phyloP scores from a whole-genome alignment of 1,140 invertebrate genomes.

The Caenorhabditis latens region DNA sequence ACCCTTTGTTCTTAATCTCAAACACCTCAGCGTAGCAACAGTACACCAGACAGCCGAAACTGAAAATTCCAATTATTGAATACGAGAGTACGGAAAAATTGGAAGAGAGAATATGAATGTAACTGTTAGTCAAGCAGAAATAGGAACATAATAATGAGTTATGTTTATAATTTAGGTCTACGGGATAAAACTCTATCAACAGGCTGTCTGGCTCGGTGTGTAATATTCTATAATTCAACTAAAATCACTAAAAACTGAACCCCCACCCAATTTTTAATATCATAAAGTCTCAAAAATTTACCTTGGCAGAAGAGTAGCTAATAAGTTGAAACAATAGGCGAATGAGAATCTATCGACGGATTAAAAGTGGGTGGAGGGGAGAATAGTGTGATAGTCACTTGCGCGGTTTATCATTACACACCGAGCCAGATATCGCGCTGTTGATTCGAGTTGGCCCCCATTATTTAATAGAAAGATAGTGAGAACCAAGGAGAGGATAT shows the following conservation, averaged over 20 bases:
- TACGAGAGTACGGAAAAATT: background rate
- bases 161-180: too few species aligned
- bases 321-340: constrained; percentile 42
- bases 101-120: background rate
- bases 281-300: background rate
- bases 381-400: constrained; percentile 45
- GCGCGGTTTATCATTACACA: constrained; percentile 54
- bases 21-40: constrained; percentile 55
- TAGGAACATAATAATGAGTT: too few species aligned
- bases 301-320: constrained; percentile 43
- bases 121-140: background rate
- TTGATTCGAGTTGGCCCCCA: constrained; percentile 16
- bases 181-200: too few species aligned
- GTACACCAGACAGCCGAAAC: constrained; percentile 49
- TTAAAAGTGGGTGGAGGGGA: constrained; percentile 50
- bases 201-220: constrained; percentile 34
- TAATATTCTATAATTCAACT: background rate
- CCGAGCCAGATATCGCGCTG: constrained; percentile 51
- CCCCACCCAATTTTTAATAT: background rate
- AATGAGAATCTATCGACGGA: constrained; percentile 4
- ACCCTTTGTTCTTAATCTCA: constrained; percentile 54
- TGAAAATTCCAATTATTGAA: background rate
- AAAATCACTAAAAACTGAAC: background rate
- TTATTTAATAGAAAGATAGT: constrained; percentile 30
- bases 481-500: constrained; percentile 22